Evolutionary conservation across 2,113 vertebrate genomes (phyloP).

Genomic region (Cranoglanis bouderius): DNA sequence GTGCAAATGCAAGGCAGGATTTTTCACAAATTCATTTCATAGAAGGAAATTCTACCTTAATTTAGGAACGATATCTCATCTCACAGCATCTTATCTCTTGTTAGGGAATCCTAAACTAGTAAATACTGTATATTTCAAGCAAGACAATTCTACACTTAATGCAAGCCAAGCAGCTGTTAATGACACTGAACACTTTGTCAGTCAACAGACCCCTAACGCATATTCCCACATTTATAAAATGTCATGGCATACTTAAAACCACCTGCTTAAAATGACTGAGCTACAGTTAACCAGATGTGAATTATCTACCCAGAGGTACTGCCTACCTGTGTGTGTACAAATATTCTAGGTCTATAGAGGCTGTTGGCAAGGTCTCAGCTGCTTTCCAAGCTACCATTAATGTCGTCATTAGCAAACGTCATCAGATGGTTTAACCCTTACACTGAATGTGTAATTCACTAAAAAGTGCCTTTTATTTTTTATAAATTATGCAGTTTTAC

Average conservation of each 20-base stretch:
- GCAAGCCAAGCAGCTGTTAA: not conserved
- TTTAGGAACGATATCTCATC: not conserved
- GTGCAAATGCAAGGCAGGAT: not conserved
- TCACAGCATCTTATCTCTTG: not conserved
- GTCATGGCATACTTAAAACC: not conserved
- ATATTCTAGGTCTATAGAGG: not conserved
- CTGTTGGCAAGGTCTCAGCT: not conserved
- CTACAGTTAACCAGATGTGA: not conserved
- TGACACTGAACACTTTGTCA: not conserved
- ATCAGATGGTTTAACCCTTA: not conserved
- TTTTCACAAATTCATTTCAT: not conserved
- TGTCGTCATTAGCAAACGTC: not conserved
- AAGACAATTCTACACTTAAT: not conserved
- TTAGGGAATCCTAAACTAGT: not conserved
- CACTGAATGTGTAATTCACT: not conserved
- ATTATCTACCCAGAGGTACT: not conserved
- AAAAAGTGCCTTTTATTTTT: not conserved
- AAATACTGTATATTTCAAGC: not conserved
- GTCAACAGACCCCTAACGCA: not conserved
- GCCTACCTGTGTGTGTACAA: not conserved
- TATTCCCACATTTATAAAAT: not conserved
- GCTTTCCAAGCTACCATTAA: not conserved
- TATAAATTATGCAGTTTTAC: not conserved
- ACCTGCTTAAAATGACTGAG: not conserved
- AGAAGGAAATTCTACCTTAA: not conserved